Conservation (phyloP, 30 jellyfish, hydroid and myxozoan genomes). For the Aurelia sp. region DNA sequence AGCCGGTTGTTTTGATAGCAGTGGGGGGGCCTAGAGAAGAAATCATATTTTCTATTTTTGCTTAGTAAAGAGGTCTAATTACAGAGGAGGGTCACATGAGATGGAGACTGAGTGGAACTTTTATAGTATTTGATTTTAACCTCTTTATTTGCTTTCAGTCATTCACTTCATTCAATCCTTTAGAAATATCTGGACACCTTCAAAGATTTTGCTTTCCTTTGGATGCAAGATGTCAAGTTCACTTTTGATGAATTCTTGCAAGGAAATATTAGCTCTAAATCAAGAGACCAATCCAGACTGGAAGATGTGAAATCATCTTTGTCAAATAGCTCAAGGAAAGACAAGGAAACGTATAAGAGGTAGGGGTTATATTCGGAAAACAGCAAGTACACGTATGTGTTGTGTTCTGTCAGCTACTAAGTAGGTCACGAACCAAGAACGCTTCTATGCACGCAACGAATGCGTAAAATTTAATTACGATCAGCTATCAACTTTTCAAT, state of each 20-base stretch:
- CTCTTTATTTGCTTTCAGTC: neutral
- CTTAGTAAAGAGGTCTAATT: too few relatives aligned
- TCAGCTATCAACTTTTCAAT: too few relatives aligned
- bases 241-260: conserved; percentile 78
- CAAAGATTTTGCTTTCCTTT: conserved; percentile 83
- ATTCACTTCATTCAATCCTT: neutral
- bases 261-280: conserved; percentile 75
- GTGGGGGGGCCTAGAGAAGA: too few relatives aligned
- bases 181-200: conserved; percentile 62
- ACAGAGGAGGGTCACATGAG: too few relatives aligned
- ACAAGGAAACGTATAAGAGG: conserved; percentile 50
- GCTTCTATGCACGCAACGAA: too few relatives aligned
- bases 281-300: conserved; percentile 37
- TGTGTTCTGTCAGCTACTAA: too few relatives aligned
- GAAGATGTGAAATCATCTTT: conserved; percentile 69
- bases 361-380: neutral
- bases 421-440: too few relatives aligned
- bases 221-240: conserved; percentile 87
- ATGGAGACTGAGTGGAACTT: too few relatives aligned
- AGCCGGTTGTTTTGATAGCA: too few relatives aligned
- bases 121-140: neutral
- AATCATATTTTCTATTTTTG: too few relatives aligned
- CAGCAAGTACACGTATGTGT: too few relatives aligned
- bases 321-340: conserved; percentile 64
- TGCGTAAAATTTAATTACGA: too few relatives aligned